These are phyloP conservation scores for Ploceus nigricollis DNA, from an alignment of 2,113 vertebrate genomes.

Conservation along the genomic window DNA sequence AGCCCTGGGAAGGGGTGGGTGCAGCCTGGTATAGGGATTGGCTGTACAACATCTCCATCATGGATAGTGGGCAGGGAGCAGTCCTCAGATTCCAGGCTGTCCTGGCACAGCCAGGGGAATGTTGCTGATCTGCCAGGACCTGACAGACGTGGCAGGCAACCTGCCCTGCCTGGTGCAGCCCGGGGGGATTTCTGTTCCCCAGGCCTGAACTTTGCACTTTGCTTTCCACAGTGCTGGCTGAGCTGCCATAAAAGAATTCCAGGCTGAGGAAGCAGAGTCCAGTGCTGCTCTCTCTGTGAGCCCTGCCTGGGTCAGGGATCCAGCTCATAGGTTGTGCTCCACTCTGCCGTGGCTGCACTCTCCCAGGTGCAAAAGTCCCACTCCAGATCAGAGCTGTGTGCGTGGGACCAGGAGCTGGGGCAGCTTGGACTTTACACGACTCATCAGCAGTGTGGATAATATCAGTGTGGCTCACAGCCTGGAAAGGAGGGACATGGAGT, in stretches of 20 bases:
- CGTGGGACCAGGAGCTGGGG: neutral
- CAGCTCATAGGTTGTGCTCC: neutral
- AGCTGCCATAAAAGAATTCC: neutral
- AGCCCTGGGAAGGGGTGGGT: neutral
- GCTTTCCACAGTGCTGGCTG: neutral
- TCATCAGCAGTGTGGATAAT: neutral
- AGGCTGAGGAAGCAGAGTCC: neutral
- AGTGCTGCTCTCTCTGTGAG: accelerated
- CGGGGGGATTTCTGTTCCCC: neutral
- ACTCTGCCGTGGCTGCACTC: neutral
- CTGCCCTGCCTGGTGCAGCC: neutral
- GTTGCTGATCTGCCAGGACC: neutral
- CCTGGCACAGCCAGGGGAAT: accelerated
- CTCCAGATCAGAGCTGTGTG: neutral
- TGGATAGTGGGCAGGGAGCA: accelerated
- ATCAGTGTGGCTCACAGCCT: too few relatives aligned
- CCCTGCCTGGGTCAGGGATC: accelerated
- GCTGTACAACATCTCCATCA: accelerated
- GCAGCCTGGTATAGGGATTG: neutral
- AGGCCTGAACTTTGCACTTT: neutral
- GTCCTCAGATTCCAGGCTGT: neutral
- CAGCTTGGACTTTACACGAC: neutral
- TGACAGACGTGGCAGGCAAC: accelerated
- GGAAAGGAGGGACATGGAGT: accelerated
- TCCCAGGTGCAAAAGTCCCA: neutral